phyloP scores from a whole-genome alignment of 2,888 invertebrate genomes.

The Exephanes ischioxanthus region DNA sequence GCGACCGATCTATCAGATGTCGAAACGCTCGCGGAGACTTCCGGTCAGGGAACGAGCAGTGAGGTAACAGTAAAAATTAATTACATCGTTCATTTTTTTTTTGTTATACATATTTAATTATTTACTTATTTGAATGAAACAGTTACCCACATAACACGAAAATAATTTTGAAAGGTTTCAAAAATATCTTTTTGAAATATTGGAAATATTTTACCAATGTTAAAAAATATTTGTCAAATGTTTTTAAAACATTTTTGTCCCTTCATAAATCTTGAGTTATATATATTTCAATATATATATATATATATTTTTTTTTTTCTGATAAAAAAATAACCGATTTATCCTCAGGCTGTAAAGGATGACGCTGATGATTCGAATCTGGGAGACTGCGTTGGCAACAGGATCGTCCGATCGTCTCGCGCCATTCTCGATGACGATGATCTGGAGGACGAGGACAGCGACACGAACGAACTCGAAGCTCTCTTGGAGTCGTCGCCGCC shows the following conservation, averaged over 20 bases:
- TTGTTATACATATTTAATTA: neutral
- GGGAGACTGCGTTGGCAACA: conserved; percentile 35
- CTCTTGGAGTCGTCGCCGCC: conserved; percentile 29
- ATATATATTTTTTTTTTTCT: no score
- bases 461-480: conserved; percentile 46
- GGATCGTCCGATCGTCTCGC: conserved; percentile 62
- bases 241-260: no score
- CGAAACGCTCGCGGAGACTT: conserved; percentile 49
- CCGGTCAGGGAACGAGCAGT: conserved; percentile 7
- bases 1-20: conserved; percentile 50
- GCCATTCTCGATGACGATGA: conserved; percentile 58
- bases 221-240: no score
- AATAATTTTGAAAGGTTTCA: no score
- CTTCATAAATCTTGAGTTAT: no score
- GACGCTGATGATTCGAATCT: conserved; percentile 42
- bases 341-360: conserved; percentile 33
- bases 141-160: no score
- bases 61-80: conserved; percentile 46
- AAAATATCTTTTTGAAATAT: no score
- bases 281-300: no score
- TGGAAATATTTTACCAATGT: no score
- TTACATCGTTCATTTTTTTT: conserved; percentile 20
- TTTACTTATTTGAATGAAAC: neutral
- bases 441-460: conserved; percentile 52
- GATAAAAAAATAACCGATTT: no score